These are phyloP conservation scores for Strix uralensis DNA, from an alignment of 2,113 vertebrate genomes.

Conservation along the genomic window DNA sequence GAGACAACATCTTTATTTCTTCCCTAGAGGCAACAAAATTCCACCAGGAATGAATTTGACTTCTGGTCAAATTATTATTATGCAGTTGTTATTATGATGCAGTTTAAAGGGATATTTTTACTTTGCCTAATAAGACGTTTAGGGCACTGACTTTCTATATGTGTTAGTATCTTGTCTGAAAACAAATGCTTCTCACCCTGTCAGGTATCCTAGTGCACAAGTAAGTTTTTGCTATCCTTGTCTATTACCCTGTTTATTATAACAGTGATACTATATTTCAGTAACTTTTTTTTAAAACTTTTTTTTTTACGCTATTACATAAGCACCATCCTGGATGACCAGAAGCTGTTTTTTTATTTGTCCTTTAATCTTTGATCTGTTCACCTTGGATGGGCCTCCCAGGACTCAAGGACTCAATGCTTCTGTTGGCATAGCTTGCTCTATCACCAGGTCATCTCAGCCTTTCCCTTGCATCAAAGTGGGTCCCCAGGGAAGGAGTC, in stretches of 20 bases:
- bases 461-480: background rate
- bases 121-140: background rate
- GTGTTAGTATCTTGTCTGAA: background rate
- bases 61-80: constrained; percentile 10
- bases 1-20: background rate
- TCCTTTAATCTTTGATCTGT: background rate
- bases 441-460: background rate
- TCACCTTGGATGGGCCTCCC: background rate
- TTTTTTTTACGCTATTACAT: background rate
- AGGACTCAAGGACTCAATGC: background rate
- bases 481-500: background rate
- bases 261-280: background rate
- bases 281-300: background rate
- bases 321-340: background rate
- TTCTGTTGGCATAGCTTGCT: background rate
- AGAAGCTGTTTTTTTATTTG: background rate
- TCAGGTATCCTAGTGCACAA: background rate
- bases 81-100: background rate
- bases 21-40: background rate
- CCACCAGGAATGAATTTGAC: background rate
- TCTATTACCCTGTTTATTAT: background rate
- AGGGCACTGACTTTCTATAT: background rate
- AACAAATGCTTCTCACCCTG: background rate
- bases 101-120: constrained; percentile 2
- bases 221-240: background rate